phyloP scores from a whole-genome alignment of 2,888 invertebrate genomes.

The Philonicus albiceps region DNA sequence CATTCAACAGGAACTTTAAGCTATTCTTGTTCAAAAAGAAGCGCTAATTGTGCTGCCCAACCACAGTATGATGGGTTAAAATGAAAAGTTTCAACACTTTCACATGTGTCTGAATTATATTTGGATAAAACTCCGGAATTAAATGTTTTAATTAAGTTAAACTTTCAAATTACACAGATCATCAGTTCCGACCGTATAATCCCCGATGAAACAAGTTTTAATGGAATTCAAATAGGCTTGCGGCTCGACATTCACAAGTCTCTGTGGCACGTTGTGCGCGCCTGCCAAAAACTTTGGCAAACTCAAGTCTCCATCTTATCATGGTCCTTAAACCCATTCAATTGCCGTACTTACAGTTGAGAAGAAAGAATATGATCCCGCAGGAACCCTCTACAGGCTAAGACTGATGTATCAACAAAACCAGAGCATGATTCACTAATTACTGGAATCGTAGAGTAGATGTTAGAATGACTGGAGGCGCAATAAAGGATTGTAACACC shows the following conservation, averaged over 20 bases:
- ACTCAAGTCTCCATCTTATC: not conserved
- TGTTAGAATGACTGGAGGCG: not conserved
- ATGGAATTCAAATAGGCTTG: conserved; percentile 38
- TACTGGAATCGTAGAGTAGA: not conserved
- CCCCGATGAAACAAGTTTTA: conserved; percentile 33
- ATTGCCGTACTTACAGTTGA: not conserved
- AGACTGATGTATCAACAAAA: not conserved
- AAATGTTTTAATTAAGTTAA: conserved; percentile 12
- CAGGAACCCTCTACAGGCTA: not conserved
- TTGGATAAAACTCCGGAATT: conserved; percentile 14
- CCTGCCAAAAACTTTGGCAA: not conserved
- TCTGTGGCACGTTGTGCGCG: not conserved
- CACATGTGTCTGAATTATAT: conserved; percentile 15
- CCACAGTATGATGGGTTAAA: not conserved
- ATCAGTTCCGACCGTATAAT: conserved; percentile 15
- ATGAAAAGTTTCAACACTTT: not conserved
- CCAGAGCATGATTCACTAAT: not conserved
- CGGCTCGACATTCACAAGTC: not conserved
- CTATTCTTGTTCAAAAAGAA: not conserved
- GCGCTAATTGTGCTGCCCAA: not conserved
- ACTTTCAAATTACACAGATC: conserved; percentile 30
- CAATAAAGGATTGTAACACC: not conserved
- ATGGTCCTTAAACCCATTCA: not conserved
- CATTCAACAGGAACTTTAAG: not conserved
- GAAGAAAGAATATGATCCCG: not conserved